Evolutionary conservation across 1,140 invertebrate genomes (phyloP), one percentile per base, ranked within the genome.

Genomic region (Drosophila cardini): DNA sequence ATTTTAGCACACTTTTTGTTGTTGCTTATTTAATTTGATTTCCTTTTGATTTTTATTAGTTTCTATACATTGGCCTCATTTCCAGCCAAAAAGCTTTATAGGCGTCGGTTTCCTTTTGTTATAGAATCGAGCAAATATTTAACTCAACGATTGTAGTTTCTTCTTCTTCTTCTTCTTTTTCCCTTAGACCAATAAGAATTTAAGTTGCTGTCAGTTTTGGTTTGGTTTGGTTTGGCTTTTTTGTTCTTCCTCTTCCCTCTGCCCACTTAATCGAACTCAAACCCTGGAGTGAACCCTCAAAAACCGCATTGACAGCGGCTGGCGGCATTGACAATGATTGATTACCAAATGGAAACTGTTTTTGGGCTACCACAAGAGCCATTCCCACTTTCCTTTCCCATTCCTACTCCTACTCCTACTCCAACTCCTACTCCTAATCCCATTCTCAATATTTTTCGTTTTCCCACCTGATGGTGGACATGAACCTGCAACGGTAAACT

Each of bases 21-120:
- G 83, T 57, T 85, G 83, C 72, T 75, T 89, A 77, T 87, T 87
- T 89, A 87, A 87, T 87, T 87, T 89, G 80, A 89, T 89, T 87
- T 89, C 69, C 60, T 89, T 89, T 87, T 87, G 84, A 87, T 87
- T 89, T 87, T 89, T 87, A 89, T 87, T 89, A 84, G 79, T 77
- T 89, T 55, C 60, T 43, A 65, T 76, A 69, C 62, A 63, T 77
- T 83, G 83, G 72, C 83, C 72, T 63, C 72, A 52, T 89, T 87
- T 71, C 13, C 21, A 26, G 21, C 56, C 30, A 60, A 15, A 75
- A 42, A 26, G 36, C 46, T 34, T 65, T 75, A 40, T n/a, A 52
- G 58, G 30, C 57, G 55, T 65, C 68, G 61, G 16, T 42, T 71
- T 72, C 18, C 40, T 42, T 63, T 38, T 72, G 58, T 62, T 60